A percentile compares a stretch with the other conserved stretches of the same genome.
phyloP scores from a whole-genome alignment of 1,140 invertebrate species.

The Zaprionus davidi region DNA sequence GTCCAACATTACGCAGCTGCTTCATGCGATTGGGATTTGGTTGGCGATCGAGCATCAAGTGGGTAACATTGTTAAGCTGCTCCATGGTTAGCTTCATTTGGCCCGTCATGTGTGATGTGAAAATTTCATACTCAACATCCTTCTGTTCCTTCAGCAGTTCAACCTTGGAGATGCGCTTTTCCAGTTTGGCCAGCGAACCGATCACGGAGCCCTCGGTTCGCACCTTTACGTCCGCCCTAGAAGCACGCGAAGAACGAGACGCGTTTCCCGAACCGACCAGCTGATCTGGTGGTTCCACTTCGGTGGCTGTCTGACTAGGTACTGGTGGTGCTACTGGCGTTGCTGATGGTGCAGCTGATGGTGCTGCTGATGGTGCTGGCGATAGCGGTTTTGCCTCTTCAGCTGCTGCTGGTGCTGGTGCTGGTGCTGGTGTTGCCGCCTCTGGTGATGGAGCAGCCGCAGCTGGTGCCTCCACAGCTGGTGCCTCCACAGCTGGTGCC shows the following conservation, averaged over 20 bases:
- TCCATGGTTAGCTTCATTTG: conserved; percentile 72
- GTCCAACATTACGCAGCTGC: conserved; percentile 48
- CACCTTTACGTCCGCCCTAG: conserved; percentile 7
- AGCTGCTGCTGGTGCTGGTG: background rate
- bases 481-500: conserved; percentile 7
- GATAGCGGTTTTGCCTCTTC: background rate
- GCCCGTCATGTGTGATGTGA: conserved; percentile 32
- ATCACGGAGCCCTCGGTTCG: conserved; percentile 35
- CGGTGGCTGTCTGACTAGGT: background rate
- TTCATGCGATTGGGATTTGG: conserved; percentile 52
- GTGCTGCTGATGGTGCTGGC: background rate
- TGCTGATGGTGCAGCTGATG: background rate
- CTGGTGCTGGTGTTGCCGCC: background rate
- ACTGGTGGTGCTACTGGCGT: background rate
- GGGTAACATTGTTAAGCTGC: conserved; percentile 69
- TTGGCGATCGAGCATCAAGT: conserved; percentile 63
- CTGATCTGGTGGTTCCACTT: background rate
- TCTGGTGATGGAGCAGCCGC: conserved; percentile 7
- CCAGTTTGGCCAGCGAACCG: conserved; percentile 42
- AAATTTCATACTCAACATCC: conserved; percentile 36
- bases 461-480: background rate
- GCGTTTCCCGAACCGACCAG: background rate
- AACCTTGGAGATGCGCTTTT: conserved; percentile 55
- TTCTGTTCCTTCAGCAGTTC: conserved; percentile 63
- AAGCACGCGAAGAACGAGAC: conserved; percentile 41